These are phyloP conservation scores for Botrylloides violaceus DNA, from an alignment of 23 tunicate genomes.

Conservation along the genomic window DNA sequence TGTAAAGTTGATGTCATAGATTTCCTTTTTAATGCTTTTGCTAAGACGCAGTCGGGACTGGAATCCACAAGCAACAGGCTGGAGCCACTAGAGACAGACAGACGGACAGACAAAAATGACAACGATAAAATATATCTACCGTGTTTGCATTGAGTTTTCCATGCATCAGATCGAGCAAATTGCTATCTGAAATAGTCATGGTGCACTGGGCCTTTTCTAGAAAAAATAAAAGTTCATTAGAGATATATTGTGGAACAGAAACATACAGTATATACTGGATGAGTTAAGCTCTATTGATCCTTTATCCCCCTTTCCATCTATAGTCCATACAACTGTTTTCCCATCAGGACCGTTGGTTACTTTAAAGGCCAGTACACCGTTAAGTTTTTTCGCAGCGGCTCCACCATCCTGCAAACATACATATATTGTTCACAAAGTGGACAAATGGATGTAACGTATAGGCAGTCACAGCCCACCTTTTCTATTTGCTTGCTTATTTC, in stretches of 20 bases:
- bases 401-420: constrained; percentile 42
- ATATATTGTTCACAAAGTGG: no score
- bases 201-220: constrained; percentile 80
- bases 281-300: constrained; percentile 77
- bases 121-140: no score
- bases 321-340: constrained; percentile 53
- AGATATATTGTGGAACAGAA: no score
- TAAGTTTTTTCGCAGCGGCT: constrained; percentile 65
- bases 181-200: constrained; percentile 59
- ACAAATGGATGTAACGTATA: no score
- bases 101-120: no score
- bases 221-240: no score
- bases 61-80: no score
- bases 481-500: constrained; percentile 28
- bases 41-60: no score
- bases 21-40: no score
- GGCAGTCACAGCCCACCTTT: no score
- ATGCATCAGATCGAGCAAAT: constrained; percentile 68
- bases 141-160: constrained; percentile 84
- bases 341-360: constrained; percentile 60
- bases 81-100: no score
- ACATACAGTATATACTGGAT: constrained; percentile 27
- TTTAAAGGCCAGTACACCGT: constrained; percentile 62
- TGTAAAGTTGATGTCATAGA: no score
- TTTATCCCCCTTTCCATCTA: constrained; percentile 67